Conservation (phyloP, 2,797 vertebrate species). For the Scolopax bukidnonensis region DNA sequence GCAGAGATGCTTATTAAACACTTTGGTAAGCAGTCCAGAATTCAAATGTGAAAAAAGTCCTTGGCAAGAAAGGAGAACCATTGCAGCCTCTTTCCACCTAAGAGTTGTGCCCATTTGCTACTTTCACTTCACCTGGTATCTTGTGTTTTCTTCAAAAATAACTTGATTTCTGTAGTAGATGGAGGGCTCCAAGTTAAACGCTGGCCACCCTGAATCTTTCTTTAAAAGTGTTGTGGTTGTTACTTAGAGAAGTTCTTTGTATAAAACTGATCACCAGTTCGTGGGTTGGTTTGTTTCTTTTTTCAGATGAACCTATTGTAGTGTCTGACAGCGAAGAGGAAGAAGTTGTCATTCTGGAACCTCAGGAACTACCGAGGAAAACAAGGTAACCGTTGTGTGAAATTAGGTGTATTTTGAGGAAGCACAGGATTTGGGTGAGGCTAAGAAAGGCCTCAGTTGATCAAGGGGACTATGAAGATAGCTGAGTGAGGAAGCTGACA, state of each 20-base stretch:
- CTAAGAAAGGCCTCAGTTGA: not conserved
- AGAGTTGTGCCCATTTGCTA: not conserved
- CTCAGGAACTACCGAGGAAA: conserved; percentile 72
- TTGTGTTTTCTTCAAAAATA: not conserved
- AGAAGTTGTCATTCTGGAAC: conserved; percentile 89
- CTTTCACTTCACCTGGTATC: not conserved
- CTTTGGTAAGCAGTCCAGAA: not conserved
- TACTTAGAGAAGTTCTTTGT: not conserved
- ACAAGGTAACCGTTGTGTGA: conserved; percentile 54
- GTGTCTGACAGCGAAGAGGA: conserved; percentile 96
- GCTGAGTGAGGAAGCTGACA: not conserved
- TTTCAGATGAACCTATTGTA: conserved; percentile 83
- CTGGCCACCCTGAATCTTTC: not conserved
- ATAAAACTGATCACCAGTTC: not conserved
- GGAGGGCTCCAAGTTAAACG: not conserved
- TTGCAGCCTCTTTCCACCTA: not conserved
- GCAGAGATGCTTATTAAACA: not conserved
- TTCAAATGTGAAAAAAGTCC: not conserved
- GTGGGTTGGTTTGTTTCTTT: not conserved
- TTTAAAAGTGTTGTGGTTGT: not conserved
- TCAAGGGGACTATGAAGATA: accelerated
- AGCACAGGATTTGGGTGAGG: not conserved
- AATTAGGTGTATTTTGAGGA: not conserved
- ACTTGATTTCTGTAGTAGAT: not conserved
- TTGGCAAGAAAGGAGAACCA: not conserved